Conservation (phyloP, 2,888 invertebrate genomes). For the Fabriciana adippe region DNA sequence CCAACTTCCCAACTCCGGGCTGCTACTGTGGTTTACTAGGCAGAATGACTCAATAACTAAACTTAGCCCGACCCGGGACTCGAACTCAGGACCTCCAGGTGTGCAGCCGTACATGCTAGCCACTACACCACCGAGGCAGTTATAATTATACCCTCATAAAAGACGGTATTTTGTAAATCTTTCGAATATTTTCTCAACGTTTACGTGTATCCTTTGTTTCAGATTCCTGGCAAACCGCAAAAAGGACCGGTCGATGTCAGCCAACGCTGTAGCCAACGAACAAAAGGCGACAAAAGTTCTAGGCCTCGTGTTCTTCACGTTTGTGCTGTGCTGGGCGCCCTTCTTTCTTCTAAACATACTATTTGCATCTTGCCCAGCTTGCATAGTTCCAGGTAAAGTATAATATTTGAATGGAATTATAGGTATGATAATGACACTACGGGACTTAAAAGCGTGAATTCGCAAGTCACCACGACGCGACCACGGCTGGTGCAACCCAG, state of each 20-base stretch:
- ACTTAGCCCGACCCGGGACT: no score
- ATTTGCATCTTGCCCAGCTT: slow-evolving; percentile 91
- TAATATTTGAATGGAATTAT: neutral
- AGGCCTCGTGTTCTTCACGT: slow-evolving; percentile 95
- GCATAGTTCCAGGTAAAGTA: slow-evolving; percentile 86
- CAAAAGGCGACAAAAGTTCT: slow-evolving; percentile 97
- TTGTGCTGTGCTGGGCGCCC: slow-evolving; percentile 96
- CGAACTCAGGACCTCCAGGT: no score
- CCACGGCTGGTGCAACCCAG: no score
- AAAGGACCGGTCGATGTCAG: slow-evolving; percentile 87
- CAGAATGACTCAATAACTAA: no score
- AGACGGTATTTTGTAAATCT: no score
- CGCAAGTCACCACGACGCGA: no score
- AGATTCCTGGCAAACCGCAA: slow-evolving; percentile 85
- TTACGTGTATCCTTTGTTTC: slow-evolving; percentile 14
- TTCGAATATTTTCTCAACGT: neutral
- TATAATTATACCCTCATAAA: no score
- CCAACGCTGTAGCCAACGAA: slow-evolving; percentile 93
- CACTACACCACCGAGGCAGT: no score
- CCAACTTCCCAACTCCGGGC: no score
- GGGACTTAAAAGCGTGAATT: no score
- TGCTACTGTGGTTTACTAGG: no score
- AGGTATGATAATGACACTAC: neutral
- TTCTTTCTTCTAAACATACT: slow-evolving; percentile 95
- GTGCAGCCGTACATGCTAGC: no score